Percentiles rank a stretch among this genome's conserved stretches.
phyloP scores from a whole-genome alignment of 1,140 invertebrate species.

The Acromyrmex echinatior region DNA sequence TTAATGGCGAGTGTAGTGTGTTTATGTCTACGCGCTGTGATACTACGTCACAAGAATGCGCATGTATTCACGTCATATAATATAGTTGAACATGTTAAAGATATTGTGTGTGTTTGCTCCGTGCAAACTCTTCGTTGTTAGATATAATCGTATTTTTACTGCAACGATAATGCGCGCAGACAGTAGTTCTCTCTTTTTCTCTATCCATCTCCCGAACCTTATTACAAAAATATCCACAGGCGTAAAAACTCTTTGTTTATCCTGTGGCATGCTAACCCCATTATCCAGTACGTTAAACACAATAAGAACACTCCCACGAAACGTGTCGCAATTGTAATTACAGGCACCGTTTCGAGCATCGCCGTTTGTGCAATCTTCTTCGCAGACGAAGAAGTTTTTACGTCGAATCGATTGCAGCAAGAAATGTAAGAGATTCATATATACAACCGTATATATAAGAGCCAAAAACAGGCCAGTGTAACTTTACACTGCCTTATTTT shows the following conservation, averaged over 20 bases:
- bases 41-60: conserved; percentile 7
- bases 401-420: not conserved
- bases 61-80: conserved; percentile 1
- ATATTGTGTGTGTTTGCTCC: not conserved
- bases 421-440: not conserved
- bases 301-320: conserved; percentile 22
- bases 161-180: conserved; percentile 10
- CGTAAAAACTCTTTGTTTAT: conserved; percentile 11
- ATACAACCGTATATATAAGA: not conserved
- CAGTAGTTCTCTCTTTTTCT: not conserved
- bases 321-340: conserved; percentile 45
- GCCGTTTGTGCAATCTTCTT: conserved; percentile 19
- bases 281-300: conserved; percentile 3
- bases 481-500: too few species aligned
- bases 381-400: not conserved
- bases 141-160: conserved; percentile 17
- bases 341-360: not conserved
- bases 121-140: conserved; percentile 17
- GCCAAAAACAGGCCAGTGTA: too few species aligned
- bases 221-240: conserved; percentile 12
- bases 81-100: conserved; percentile 5
- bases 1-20: conserved; percentile 19
- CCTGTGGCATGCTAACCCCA: not conserved
- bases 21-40: conserved; percentile 33
- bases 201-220: not conserved